Evolutionary conservation across 2,888 invertebrate species (phyloP).

Genomic region (Tethea ocularis): DNA sequence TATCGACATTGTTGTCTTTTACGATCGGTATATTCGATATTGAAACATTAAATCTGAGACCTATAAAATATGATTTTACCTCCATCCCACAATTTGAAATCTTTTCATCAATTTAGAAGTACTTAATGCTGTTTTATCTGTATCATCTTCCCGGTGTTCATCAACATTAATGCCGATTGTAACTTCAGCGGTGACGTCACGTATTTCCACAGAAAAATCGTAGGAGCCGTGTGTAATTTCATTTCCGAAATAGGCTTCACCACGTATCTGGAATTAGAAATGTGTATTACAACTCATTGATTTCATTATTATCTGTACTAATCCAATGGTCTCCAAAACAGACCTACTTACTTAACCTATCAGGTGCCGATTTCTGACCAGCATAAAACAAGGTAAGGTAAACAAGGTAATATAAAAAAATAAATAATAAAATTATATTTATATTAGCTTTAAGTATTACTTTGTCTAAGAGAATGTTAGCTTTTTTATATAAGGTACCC

Average conservation of each 20-base stretch:
- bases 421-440: no score
- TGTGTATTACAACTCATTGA: no score
- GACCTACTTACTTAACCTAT: no score
- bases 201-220: slow-evolving; percentile 52
- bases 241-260: slow-evolving; percentile 15
- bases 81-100: slow-evolving; percentile 44
- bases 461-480: no score
- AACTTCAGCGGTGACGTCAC: slow-evolving; percentile 45
- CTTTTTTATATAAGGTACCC: no score
- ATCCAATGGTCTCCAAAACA: no score
- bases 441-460: no score
- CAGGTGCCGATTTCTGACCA: no score
- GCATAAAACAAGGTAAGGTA: no score
- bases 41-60: not conserved
- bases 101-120: slow-evolving; percentile 3
- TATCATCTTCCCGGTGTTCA: not conserved
- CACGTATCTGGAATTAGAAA: slow-evolving; percentile 25
- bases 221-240: slow-evolving; percentile 13
- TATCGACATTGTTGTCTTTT: no score
- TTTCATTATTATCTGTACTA: no score
- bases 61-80: slow-evolving; percentile 31
- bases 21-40: not conserved
- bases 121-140: not conserved
- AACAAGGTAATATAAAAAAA: no score
- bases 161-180: slow-evolving; percentile 27